Evolutionary conservation across 2,888 invertebrate species (phyloP), one percentile per base, ranked within the genome.

Genomic region (Epirrhoe tristata): DNA sequence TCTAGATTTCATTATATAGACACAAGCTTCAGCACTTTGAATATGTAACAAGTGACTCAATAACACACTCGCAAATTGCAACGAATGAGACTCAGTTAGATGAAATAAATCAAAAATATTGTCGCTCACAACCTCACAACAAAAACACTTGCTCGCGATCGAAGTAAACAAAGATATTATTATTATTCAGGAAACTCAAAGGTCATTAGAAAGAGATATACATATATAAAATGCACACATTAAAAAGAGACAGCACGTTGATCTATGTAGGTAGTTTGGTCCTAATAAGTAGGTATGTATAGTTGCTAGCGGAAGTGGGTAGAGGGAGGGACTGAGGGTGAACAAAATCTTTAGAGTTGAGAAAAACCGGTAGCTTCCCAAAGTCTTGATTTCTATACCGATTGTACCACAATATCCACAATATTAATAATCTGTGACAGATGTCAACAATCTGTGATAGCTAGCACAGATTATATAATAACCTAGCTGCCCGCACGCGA

Each of bases 151-250:
- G 82, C 85, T 81, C 80, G 83, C 81, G 83, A 48, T 81, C 81
- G 85, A 90, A 90, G 93, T 93, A 93, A 93, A 93, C 93, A 93
- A 93, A 92, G 92, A 91, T 90, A 89, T 78, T 90, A 90, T 87
- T 90, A 89, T 88, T 90, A 88, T 83, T 88, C 88, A 85, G 87
- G 87, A 85, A 86, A 88, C 83, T 86, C 91, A 92, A 93, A 93
- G 93, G 92, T 93, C 92, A 91, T 74, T 80, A 74, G 79, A 89
- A 72, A 75, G 87, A 77, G 84, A 86, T 65, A 78, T 36, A 51
- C 12, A 4, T 34, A 51, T 16, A 34, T 6, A 62, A 43, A 16
- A 71, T 75, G 79, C 8, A 31, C 5, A 0, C 17, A 16, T 2
- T 34, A 17, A 76, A 82, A 83, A 85, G 87, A 89, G 74, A 83